Evolutionary conservation across 2,113 vertebrate genomes (phyloP).

Genomic region (Misgurnus anguillicaudatus): DNA sequence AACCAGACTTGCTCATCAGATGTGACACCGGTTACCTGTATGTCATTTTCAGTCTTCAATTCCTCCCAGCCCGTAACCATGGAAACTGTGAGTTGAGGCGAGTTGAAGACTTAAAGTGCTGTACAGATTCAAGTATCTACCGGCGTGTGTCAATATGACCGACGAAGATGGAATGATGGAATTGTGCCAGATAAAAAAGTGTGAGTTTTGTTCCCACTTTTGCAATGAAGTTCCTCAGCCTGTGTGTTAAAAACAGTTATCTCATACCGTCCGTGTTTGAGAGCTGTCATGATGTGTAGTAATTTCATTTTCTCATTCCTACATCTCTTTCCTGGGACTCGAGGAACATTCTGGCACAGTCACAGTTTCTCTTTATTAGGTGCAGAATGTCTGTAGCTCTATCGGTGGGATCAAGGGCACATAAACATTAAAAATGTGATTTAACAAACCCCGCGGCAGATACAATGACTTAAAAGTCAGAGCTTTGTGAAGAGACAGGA

Average conservation of each 20-base stretch:
- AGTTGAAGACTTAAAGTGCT: constrained; percentile 71
- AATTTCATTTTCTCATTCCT: constrained; percentile 34
- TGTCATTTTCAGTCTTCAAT: constrained; percentile 86
- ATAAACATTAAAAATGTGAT: background rate
- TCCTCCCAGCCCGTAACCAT: constrained; percentile 84
- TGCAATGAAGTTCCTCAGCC: constrained; percentile 9
- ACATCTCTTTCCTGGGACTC: background rate
- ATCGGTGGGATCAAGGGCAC: background rate
- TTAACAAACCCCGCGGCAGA: background rate
- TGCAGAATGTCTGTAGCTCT: background rate
- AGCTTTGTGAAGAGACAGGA: background rate
- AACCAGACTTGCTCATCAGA: background rate
- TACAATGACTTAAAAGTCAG: background rate
- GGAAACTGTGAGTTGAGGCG: constrained; percentile 83
- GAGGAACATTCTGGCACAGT: constrained; percentile 1
- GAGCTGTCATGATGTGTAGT: constrained; percentile 24
- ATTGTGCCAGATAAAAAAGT: background rate
- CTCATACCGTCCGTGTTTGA: background rate
- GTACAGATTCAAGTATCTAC: constrained; percentile 74
- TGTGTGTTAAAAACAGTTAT: constrained; percentile 32
- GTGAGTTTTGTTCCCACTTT: background rate
- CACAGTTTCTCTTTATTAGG: constrained; percentile 13
- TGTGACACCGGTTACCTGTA: constrained; percentile 71
- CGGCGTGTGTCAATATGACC: constrained; percentile 21
- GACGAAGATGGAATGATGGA: constrained; percentile 19